phyloP scores from a whole-genome alignment of 2,888 invertebrate genomes.

The Drosophila testacea region DNA sequence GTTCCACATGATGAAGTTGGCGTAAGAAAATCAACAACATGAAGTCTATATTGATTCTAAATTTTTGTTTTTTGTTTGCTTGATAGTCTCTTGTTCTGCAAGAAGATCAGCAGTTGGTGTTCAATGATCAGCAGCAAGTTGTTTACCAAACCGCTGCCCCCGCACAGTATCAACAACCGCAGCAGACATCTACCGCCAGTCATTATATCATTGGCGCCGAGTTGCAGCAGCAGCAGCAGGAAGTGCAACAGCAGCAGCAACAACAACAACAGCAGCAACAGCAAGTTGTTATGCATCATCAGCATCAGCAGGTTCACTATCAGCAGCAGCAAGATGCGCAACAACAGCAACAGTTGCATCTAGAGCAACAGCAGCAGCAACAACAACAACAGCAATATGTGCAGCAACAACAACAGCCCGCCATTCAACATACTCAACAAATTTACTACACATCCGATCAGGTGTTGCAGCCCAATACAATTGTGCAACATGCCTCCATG shows the following conservation, averaged over 20 bases:
- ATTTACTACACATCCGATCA: conserved; percentile 82
- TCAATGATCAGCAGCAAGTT: conserved; percentile 86
- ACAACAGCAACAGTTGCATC: conserved; percentile 74
- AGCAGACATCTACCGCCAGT: conserved; percentile 68
- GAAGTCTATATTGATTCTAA: too few species aligned
- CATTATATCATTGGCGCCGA: conserved; percentile 75
- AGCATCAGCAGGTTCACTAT: conserved; percentile 77
- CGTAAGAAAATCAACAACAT: conserved; percentile 62
- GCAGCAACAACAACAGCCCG: conserved; percentile 65
- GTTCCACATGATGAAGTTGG: conserved; percentile 83
- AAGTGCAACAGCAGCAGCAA: conserved; percentile 64
- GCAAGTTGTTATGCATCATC: conserved; percentile 70
- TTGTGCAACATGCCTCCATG: conserved; percentile 77
- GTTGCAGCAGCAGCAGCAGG: conserved; percentile 72
- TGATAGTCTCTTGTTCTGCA: conserved; percentile 75
- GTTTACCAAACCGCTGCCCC: conserved; percentile 83
- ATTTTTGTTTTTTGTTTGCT: neutral
- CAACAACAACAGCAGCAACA: conserved; percentile 74
- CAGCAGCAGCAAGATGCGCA: conserved; percentile 73
- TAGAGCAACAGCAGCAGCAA: conserved; percentile 45
- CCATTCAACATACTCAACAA: conserved; percentile 76
- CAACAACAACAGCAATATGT: conserved; percentile 65
- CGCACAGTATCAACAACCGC: conserved; percentile 77
- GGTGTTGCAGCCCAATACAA: conserved; percentile 77
- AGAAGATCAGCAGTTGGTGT: conserved; percentile 83